A percentile compares a stretch with the other conserved stretches of the same genome.
Evolutionary conservation across 2,113 vertebrate species (phyloP).

Genomic region (Platysternon megacephalum): DNA sequence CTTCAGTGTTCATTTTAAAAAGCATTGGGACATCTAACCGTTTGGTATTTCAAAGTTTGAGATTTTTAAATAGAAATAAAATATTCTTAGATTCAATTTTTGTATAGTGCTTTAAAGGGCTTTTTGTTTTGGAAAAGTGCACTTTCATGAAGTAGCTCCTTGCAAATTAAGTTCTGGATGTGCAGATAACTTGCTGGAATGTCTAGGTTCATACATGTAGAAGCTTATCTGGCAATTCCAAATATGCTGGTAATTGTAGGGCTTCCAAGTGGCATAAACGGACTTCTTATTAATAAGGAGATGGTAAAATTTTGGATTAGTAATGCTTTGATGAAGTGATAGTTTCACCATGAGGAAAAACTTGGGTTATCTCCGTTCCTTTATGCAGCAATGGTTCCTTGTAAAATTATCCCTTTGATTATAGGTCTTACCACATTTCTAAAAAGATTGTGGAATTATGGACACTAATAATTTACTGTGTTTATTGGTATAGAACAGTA

Average conservation of each 20-base stretch:
- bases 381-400: background rate
- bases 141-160: background rate
- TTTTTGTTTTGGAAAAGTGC: background rate
- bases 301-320: background rate
- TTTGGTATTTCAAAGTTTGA: accelerated
- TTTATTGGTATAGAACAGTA: background rate
- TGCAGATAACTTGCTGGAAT: background rate
- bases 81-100: background rate
- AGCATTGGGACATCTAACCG: background rate
- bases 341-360: background rate
- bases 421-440: background rate
- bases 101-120: background rate
- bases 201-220: background rate
- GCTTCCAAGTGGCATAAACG: background rate
- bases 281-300: background rate
- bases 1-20: background rate
- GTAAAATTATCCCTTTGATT: background rate
- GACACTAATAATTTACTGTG: background rate
- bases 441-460: background rate
- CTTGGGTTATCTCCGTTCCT: background rate
- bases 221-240: background rate
- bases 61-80: background rate
- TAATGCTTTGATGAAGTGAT: background rate
- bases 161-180: background rate
- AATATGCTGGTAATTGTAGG: background rate